Base-by-base conservation (phyloP, 2,888 invertebrate genomes). In the Ormyrus pomaceus region DNA sequence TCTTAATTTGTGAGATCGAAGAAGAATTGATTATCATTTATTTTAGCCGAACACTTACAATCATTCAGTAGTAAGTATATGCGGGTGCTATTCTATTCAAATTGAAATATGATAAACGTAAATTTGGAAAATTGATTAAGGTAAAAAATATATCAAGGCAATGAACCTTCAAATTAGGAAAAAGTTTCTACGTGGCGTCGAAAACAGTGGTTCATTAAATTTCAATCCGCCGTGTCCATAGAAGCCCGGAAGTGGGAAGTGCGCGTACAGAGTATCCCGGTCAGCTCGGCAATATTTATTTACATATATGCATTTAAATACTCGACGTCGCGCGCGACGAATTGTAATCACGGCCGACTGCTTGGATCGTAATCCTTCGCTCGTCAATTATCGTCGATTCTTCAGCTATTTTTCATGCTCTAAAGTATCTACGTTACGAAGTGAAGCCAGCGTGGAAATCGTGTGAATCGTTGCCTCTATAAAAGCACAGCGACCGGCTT, bases 291-390 rank as follows among this genome's bases (percentile, higher is more conserved):
- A 51, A 34, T 34, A 34, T 19, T 59, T 61, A 61, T 61, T 51
- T 19, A 61, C 34, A 74, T 74, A 50, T 65, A 65, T 34, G 74
- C 50, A 50, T 59, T 53, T 34, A 45, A 53, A 53, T 72, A 45
- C 19, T 10, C 2, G 46, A 61, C 34, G 55, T 13, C 7, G 8
- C 55, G 62, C 53, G 11, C n/a, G 45, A n/a, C 19, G 77, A 77
- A 77, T 77, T 65, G 77, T 71, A 77, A 77, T 77, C 71, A 56
- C 10, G n/a, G 77, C 71, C 77, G 34, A 34, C 34, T 34, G 34
- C 34, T 34, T 4, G 34, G 34, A 34, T 34, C 34, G 34, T 3
- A 34, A 13, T n/a, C 56, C n/a, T 13, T 56, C 6, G 56, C 7
- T 56, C 13, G 13, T 56, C 5, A 5, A 34, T 34, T 13, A 56